These are phyloP conservation scores for Talpa occidentalis DNA, from an alignment of 2,113 vertebrate genomes.

Conservation along the genomic window DNA sequence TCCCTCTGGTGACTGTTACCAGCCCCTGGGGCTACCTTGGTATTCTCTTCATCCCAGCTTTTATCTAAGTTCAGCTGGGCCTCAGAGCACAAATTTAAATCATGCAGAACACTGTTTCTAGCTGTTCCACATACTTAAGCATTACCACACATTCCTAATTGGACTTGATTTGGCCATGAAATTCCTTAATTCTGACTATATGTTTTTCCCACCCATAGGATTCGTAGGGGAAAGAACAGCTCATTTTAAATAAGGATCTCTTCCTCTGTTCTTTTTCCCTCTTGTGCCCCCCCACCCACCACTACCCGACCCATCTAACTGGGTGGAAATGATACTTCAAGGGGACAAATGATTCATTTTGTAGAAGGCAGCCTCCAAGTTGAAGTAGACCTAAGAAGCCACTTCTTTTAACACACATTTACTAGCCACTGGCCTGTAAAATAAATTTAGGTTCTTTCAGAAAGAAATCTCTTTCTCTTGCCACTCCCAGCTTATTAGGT, in stretches of 20 bases:
- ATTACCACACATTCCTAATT: constrained; percentile 52
- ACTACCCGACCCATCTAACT: neutral
- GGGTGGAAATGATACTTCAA: neutral
- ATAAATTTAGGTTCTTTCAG: neutral
- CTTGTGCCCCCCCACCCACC: neutral
- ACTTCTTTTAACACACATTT: neutral
- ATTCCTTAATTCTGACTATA: constrained; percentile 60
- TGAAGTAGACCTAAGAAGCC: neutral
- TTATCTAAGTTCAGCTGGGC: constrained; percentile 50
- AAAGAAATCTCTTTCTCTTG: neutral
- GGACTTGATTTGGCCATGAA: constrained; percentile 68
- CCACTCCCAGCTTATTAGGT: neutral
- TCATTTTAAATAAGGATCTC: constrained; percentile 29
- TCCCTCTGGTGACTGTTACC: constrained; percentile 1
- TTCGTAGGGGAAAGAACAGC: neutral
- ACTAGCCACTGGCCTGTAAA: neutral
- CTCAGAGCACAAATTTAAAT: neutral
- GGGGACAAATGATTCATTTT: neutral
- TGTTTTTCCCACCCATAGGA: constrained; percentile 14
- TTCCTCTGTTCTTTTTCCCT: constrained; percentile 41
- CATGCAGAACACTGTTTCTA: constrained; percentile 19
- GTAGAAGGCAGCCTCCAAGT: neutral
- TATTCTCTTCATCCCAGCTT: neutral
- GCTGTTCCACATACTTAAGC: constrained; percentile 40
- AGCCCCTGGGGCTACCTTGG: neutral